Base-by-base conservation (phyloP, 2,113 vertebrate species). In the Ochotona princeps region DNA sequence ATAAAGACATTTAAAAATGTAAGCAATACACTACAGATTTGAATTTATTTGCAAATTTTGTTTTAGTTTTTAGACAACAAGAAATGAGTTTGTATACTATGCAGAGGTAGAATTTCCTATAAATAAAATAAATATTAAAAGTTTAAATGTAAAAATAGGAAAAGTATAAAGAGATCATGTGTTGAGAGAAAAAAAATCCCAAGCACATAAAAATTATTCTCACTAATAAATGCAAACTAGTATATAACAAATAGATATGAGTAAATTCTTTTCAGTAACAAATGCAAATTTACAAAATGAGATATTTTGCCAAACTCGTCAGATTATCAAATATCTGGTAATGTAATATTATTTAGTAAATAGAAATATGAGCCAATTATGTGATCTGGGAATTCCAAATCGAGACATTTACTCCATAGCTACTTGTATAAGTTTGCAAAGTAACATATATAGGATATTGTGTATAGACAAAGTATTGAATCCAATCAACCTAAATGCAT, bases 211-310 rank as follows among this genome's bases (percentile, higher is more conserved):
- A 90, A 83, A 11, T 84, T 72, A 76, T 79, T 72, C 2, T 91
- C 60, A 60, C 23, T 47, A 80, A 87, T 20, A 61, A 73, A n/a
- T n/a, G 5, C 17, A 84, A 83, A 70, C 67, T 90, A 84, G 83
- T 83, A 86, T 26, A 20, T 82, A 69, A 86, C 66, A 63, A 73
- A 44, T 80, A 17, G 2, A 82, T 38, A 10, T 78, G 17, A 69
- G 63, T 67, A 81, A 83, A 57, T 65, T 17, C 60, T 65, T 25
- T 32, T 83, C n/a, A 63, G 9, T 81, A 69, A 44, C 35, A 82
- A 84, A 49, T 47, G 13, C 38, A 47, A 32, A 75, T 66, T 75
- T 87, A 47, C 54, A 83, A 93, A 95, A 84, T 57, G 3, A 90
- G 44, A 35, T 5, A n/a, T 12, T 87, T 67, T 67, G 12, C 67